Conservation (phyloP, 1,140 invertebrate genomes). For the Archivesica marissinica region DNA sequence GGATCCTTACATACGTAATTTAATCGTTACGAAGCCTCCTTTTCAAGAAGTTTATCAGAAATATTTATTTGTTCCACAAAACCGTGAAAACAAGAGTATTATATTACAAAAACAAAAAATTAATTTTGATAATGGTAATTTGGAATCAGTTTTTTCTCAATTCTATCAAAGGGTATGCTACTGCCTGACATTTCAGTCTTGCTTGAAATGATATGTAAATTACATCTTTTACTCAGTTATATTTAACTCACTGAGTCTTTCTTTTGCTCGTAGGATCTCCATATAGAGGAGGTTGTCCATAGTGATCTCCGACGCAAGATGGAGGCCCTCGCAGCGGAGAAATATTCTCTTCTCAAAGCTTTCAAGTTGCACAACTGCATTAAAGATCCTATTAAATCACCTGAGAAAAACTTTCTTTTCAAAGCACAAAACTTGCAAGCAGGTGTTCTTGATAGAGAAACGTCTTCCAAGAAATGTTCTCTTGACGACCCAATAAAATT, state of each 20-base stretch:
- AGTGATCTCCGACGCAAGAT: slow-evolving; percentile 58
- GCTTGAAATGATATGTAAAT: too few relatives aligned
- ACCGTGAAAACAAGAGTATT: too few relatives aligned
- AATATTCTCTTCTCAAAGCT: slow-evolving; percentile 43
- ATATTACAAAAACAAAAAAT: too few relatives aligned
- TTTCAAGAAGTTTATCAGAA: too few relatives aligned
- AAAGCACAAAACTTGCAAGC: not conserved
- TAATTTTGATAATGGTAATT: too few relatives aligned
- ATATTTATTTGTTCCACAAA: too few relatives aligned
- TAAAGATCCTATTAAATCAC: not conserved
- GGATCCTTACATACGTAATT: too few relatives aligned
- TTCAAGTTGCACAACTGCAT: slow-evolving; percentile 32
- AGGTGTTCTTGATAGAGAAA: not conserved
- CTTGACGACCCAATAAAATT: not conserved
- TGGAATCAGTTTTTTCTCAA: too few relatives aligned
- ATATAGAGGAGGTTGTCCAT: slow-evolving; percentile 50
- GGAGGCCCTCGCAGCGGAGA: slow-evolving; percentile 46
- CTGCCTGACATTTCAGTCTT: too few relatives aligned
- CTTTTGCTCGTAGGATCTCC: slow-evolving; percentile 56
- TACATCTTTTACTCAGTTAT: not conserved
- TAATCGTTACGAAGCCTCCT: too few relatives aligned
- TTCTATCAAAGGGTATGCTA: too few relatives aligned
- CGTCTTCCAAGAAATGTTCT: not conserved
- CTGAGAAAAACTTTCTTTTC: not conserved
- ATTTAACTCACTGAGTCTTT: slow-evolving; percentile 30